A percentile compares a stretch with the other conserved stretches of the same genome.
phyloP scores from a whole-genome alignment of 2,797 vertebrate genomes.

The Oryzias dopingdopingensis region DNA sequence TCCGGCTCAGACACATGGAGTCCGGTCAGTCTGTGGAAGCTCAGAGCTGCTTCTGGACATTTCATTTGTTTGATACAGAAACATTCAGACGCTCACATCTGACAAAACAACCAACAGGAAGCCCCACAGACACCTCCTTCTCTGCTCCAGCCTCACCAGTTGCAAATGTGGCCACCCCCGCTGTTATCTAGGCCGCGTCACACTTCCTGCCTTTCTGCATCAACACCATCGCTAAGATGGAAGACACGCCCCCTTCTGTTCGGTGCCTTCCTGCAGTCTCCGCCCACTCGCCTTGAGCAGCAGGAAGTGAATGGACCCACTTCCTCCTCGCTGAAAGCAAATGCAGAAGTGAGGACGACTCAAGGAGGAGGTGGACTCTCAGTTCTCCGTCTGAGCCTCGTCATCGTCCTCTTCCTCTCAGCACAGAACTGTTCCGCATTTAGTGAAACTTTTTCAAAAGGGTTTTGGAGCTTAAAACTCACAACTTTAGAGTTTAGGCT shows the following conservation, averaged over 20 bases:
- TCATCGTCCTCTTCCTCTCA: constrained; percentile 16
- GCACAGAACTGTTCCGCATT: not conserved
- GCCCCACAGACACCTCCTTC: constrained; percentile 60
- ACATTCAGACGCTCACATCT: constrained; percentile 61
- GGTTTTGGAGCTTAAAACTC: not conserved
- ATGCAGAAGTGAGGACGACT: constrained; percentile 65
- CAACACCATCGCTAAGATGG: constrained; percentile 15
- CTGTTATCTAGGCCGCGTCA: constrained; percentile 64
- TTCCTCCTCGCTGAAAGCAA: constrained; percentile 57
- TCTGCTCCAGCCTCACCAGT: constrained; percentile 31
- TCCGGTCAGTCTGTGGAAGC: too few relatives aligned
- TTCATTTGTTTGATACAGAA: constrained; percentile 30
- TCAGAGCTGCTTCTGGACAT: not conserved
- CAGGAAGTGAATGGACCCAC: constrained; percentile 67
- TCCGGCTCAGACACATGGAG: constrained; percentile 40
- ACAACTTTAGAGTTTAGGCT: not conserved
- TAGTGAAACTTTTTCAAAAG: not conserved
- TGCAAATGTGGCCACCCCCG: constrained; percentile 59
- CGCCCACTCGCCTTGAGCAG: constrained; percentile 12
- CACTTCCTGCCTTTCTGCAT: constrained; percentile 67
- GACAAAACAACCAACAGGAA: constrained; percentile 71
- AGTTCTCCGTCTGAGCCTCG: constrained; percentile 39
- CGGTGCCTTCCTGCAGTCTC: not conserved
- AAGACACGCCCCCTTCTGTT: not conserved
- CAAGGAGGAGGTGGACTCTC: constrained; percentile 34